phyloP scores from a whole-genome alignment of 2,888 invertebrate species.

The Gasteruption jaculator region DNA sequence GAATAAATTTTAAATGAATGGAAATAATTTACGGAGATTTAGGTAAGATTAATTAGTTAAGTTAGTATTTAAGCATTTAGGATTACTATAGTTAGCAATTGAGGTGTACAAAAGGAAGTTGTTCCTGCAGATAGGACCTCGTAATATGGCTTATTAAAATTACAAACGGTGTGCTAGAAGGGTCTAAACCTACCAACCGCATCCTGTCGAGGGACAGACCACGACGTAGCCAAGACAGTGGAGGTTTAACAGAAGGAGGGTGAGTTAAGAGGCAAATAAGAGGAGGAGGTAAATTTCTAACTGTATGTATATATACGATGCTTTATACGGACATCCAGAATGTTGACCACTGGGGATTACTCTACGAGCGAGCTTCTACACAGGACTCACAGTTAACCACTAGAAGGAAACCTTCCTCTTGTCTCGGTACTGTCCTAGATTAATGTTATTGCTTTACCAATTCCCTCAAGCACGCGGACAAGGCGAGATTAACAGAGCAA shows the following conservation, averaged over 20 bases:
- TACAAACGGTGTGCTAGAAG: conserved; percentile 34
- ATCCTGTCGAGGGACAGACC: conserved; percentile 42
- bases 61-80: conserved; percentile 21
- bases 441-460: conserved; percentile 47
- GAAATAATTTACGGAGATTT: too few species aligned
- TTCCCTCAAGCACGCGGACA: conserved; percentile 33
- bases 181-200: conserved; percentile 37
- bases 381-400: conserved; percentile 33
- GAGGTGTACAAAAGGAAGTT: conserved; percentile 29
- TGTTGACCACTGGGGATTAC: conserved; percentile 47
- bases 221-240: conserved; percentile 39
- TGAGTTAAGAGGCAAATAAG: conserved; percentile 52
- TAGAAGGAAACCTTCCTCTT: conserved; percentile 24
- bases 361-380: too few species aligned
- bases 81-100: too few species aligned
- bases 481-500: conserved; percentile 35
- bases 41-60: conserved; percentile 10
- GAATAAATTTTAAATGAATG: too few species aligned
- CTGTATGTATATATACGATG: conserved; percentile 25
- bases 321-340: conserved; percentile 34
- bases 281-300: conserved; percentile 37
- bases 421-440: conserved; percentile 36
- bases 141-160: conserved; percentile 51
- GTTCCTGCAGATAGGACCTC: conserved; percentile 32
- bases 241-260: conserved; percentile 26